Evolutionary conservation across 2,113 vertebrate species (phyloP).

Genomic region (Psittacus erithacus): DNA sequence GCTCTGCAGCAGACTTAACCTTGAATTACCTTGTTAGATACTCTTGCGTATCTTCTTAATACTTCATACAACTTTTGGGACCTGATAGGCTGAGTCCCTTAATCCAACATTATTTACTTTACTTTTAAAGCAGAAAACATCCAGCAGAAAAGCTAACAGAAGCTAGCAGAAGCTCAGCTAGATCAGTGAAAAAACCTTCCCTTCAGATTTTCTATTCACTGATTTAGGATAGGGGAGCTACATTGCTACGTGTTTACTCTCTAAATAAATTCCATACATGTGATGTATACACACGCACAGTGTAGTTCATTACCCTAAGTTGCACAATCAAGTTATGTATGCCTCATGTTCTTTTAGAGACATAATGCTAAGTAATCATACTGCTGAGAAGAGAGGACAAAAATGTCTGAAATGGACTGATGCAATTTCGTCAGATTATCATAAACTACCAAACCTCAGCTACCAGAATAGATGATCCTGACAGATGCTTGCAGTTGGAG

Average conservation of each 20-base stretch:
- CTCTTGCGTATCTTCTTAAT: neutral
- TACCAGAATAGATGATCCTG: slow-evolving; percentile 52
- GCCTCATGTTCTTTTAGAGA: neutral
- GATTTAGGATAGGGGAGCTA: neutral
- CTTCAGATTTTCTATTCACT: neutral
- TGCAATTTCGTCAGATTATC: slow-evolving; percentile 35
- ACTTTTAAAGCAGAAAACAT: neutral
- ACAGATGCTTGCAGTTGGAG: slow-evolving; percentile 50
- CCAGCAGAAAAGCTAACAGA: neutral
- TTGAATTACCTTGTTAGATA: neutral
- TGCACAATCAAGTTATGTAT: neutral
- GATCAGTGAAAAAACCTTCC: neutral
- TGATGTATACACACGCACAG: neutral
- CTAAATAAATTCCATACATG: neutral
- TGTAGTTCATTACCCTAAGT: neutral
- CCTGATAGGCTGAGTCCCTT: neutral
- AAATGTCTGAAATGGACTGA: neutral
- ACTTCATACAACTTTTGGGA: neutral
- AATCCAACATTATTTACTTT: neutral
- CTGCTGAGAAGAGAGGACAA: neutral
- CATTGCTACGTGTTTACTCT: neutral
- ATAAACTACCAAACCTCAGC: slow-evolving; percentile 1
- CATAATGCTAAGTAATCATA: neutral
- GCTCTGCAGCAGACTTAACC: neutral
- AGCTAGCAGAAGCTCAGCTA: neutral